Evolutionary conservation across 2,113 vertebrate species (phyloP), one percentile per base, ranked within the genome.

Genomic region (Spermophilus dauricus): DNA sequence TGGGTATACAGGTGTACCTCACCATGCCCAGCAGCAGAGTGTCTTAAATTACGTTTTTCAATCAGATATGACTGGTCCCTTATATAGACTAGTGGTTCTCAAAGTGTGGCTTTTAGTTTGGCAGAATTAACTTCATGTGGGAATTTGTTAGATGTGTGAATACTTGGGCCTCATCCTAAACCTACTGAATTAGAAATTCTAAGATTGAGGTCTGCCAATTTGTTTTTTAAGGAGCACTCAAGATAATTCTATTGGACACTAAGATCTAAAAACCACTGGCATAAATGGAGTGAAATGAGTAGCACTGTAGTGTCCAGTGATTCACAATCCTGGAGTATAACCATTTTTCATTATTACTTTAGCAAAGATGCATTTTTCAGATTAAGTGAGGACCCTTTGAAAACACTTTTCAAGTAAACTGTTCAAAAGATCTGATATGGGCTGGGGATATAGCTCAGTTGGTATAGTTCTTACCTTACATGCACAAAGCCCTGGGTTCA

Each of bases 281-380:
- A 83, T 34, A 85, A 53, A 90, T 32, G 8, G 90, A 65, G 65
- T 80, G 63, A 92, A n/a, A 63, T 61, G 14, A 42, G 12, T 30
- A n/a, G 4, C 24, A 53, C 11, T 13, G 18, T 39, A 48, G 32
- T 56, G 14, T 1, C 45, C 39, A 78, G 53, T 42, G 34, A 34
- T 22, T 91, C n/a, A 76, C 48, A 70, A 42, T 76, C 16, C 53
- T 92, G 28, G 48, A 94, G 48, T 30, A 48, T 77, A 82, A 48
- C 8, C 30, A 42, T 95, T 89, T 85, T 37, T 93, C 28, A 73
- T 86, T 75, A 86, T 32, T 56, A 81, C 56, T 89, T 45, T 92
- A 78, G 78, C n/a, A 94, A 87, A 26, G 26, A 48, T 89, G 84
- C n/a, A 3, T 53, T 90, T 90, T 84, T 78, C 51, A 65, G 42